Conservation (phyloP, 2,888 invertebrate species). For the Adelphocoris suturalis region DNA sequence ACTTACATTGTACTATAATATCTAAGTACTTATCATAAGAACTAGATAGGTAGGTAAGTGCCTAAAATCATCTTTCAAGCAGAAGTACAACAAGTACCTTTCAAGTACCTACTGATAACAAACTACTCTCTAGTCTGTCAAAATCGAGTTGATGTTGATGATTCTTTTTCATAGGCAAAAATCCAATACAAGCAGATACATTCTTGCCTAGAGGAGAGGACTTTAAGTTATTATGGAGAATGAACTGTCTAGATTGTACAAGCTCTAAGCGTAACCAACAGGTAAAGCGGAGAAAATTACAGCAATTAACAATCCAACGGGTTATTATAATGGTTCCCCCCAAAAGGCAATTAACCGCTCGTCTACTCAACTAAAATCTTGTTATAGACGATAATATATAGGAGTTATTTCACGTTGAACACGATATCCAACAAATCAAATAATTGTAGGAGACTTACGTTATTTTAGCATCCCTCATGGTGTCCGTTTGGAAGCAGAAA, state of each 20-base stretch:
- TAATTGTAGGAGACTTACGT: slow-evolving; percentile 69
- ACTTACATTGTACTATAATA: too few relatives aligned
- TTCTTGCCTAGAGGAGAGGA: too few relatives aligned
- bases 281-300: slow-evolving; percentile 68
- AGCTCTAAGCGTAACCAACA: slow-evolving; percentile 64
- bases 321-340: slow-evolving; percentile 62
- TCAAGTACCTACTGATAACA: too few relatives aligned
- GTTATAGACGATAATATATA: not conserved
- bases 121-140: too few relatives aligned
- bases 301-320: slow-evolving; percentile 61
- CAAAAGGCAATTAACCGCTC: slow-evolving; percentile 60
- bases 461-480: slow-evolving; percentile 74
- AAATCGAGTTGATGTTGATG: too few relatives aligned
- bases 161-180: too few relatives aligned
- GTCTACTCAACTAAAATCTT: slow-evolving; percentile 25
- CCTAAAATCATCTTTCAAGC: too few relatives aligned
- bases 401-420: not conserved
- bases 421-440: not conserved
- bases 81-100: too few relatives aligned
- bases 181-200: too few relatives aligned
- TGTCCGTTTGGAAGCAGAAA: slow-evolving; percentile 24
- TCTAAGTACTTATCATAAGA: too few relatives aligned
- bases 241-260: slow-evolving; percentile 6
- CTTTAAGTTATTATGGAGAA: too few relatives aligned
- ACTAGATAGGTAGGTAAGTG: too few relatives aligned